Conservation (phyloP, 2,797 vertebrate species). For the Muscicapa comitata region DNA sequence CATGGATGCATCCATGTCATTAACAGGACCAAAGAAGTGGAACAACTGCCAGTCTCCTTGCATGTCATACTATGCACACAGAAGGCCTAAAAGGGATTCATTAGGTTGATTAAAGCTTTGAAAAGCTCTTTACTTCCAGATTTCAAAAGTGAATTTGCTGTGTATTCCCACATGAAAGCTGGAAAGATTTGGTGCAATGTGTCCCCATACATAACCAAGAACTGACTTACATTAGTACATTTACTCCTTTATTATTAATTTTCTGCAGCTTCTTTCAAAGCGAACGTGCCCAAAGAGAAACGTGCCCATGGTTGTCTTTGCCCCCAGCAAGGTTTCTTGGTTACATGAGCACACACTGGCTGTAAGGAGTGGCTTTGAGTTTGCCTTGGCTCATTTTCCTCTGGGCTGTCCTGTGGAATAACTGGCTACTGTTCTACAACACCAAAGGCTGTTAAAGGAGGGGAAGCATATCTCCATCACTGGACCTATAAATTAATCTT, state of each 20-base stretch:
- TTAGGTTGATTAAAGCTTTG: background rate
- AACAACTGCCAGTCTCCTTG: accelerated
- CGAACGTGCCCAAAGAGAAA: background rate
- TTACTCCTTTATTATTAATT: background rate
- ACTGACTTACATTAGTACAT: background rate
- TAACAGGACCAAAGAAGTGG: background rate
- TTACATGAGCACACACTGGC: background rate
- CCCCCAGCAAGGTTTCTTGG: background rate
- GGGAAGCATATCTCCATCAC: background rate
- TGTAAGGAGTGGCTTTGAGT: background rate
- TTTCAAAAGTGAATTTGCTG: background rate
- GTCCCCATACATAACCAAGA: background rate
- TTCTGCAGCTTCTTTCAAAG: background rate
- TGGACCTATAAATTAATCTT: background rate
- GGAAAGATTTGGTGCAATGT: background rate
- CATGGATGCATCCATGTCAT: background rate
- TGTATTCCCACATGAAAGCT: background rate
- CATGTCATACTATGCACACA: background rate
- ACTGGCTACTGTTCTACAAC: background rate
- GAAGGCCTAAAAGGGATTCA: background rate
- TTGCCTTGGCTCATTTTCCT: background rate
- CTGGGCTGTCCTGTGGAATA: background rate
- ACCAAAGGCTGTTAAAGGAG: background rate
- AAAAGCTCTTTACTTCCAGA: background rate
- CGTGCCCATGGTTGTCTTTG: background rate